Evolutionary conservation across 2,888 invertebrate species (phyloP), one percentile per base, ranked within the genome.

Genomic region (Eueremaeus valkanovi): DNA sequence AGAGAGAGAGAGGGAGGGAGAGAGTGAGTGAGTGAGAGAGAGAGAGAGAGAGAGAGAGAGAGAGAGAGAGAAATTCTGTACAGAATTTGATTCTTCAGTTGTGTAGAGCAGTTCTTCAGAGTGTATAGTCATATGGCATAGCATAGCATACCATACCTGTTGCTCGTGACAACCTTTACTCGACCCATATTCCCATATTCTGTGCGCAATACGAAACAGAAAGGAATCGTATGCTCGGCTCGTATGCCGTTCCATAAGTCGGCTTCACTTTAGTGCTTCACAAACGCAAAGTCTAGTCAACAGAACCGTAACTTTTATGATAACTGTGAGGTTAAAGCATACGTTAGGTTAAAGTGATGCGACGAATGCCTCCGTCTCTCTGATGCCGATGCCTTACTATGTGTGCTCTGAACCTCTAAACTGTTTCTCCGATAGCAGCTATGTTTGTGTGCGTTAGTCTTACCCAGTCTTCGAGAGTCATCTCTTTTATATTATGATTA

Each of bases 91-190:
- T 5, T 36, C 6, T 36, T 36, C 36, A 36, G 36, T n/a, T 36
- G 36, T 11, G 6, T 8, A 36, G 6, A 36, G 6, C 36, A 36
- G 36, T 36, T 5, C 36, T 11, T 18, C 45, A 45, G 45, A 16
- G 45, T 16, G 16, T 45, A 18, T 11, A 45, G 36, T 36, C 36
- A 11, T 5, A 36, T 36, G 36, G 11, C 11, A 36, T 36, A 36
- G 6, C 5, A 8, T 36, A 16, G 16, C 45, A 16, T 45, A 18
- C 45, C 42, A 42, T 40, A 68, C 68, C 68, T 68, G 68, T 68
- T 68, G 68, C 68, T 68, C 42, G 42, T 66, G 68, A 68, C 68
- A 68, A 68, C 68, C 68, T 42, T 68, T n/a, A 21, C 21, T 42
- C 68, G 68, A 68, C 42, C 33, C 68, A n/a, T n/a, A n/a, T n/a